Evolutionary conservation across 2,113 vertebrate species (phyloP).

Genomic region (Rhodinocichla rosea): DNA sequence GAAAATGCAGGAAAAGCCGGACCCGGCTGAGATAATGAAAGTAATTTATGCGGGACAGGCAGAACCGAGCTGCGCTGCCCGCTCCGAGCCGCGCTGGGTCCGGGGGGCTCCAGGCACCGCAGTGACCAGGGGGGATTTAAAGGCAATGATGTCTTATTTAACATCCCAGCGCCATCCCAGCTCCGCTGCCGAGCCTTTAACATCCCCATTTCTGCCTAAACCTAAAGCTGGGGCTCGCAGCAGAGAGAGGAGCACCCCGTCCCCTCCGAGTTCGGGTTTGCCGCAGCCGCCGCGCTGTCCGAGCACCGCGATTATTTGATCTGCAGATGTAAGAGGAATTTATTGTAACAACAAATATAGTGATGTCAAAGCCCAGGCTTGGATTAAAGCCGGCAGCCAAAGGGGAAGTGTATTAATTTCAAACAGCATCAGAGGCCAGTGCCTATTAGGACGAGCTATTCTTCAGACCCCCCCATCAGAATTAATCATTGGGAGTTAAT

Average conservation of each 20-base stretch:
- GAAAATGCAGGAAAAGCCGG: neutral
- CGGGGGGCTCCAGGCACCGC: neutral
- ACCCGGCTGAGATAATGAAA: conserved; percentile 30
- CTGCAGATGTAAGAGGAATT: conserved; percentile 83
- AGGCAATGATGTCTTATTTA: conserved; percentile 41
- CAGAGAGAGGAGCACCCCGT: neutral
- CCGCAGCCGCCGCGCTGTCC: neutral
- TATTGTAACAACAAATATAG: conserved; percentile 87
- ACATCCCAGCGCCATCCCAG: neutral
- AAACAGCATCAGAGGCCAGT: conserved; percentile 81
- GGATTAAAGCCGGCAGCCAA: conserved; percentile 83
- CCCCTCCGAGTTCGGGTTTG: neutral
- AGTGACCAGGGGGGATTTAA: neutral
- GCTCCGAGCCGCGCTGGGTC: neutral
- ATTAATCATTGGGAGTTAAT: conserved; percentile 95
- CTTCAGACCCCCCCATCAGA: conserved; percentile 88
- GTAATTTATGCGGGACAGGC: conserved; percentile 17
- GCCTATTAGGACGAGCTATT: conserved; percentile 86
- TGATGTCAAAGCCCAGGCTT: conserved; percentile 82
- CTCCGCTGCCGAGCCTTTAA: neutral
- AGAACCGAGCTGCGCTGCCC: neutral
- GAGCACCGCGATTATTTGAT: conserved; percentile 72
- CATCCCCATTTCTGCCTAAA: accelerated
- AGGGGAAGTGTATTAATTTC: conserved; percentile 84
- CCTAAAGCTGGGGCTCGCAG: accelerated